Conservation (phyloP, 92 coral and sea anemone species). For the Palythoa heliodiscus region DNA sequence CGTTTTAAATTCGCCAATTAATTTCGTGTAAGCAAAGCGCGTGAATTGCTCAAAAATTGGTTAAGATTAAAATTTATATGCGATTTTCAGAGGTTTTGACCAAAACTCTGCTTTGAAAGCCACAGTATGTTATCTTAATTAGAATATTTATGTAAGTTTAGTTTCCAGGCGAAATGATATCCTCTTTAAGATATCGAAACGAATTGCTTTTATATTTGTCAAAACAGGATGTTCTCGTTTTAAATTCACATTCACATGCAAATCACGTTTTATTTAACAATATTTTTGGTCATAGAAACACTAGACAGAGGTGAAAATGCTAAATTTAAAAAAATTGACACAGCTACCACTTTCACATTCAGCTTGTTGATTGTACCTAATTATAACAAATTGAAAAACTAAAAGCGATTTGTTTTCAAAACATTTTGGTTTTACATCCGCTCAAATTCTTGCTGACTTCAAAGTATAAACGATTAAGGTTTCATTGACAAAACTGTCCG, state of each 20-base stretch:
- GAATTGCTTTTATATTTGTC: neutral
- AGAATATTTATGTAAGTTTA: constrained; percentile 14
- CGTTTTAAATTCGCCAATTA: neutral
- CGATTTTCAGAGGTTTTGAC: neutral
- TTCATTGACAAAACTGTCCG: neutral
- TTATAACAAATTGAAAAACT: neutral
- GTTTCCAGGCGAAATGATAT: constrained; percentile 9
- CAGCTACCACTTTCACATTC: neutral
- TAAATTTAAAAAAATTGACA: too few relatives aligned
- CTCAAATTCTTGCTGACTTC: neutral
- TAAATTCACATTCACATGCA: neutral
- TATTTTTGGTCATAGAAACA: neutral
- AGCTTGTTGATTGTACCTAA: neutral
- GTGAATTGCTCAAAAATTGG: neutral
- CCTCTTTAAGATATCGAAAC: neutral
- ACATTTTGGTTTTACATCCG: neutral
- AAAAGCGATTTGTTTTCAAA: constrained; percentile 4
- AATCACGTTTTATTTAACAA: neutral
- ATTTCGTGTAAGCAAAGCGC: neutral
- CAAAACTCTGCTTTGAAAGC: neutral
- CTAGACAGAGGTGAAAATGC: neutral
- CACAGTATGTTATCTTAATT: constrained; percentile 12
- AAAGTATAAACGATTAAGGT: neutral
- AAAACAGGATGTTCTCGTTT: neutral
- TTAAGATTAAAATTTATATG: neutral